A percentile compares a stretch with the other conserved stretches of the same genome.
Conservation (phyloP, 2,797 vertebrate species). For the Ciconia nigra region DNA sequence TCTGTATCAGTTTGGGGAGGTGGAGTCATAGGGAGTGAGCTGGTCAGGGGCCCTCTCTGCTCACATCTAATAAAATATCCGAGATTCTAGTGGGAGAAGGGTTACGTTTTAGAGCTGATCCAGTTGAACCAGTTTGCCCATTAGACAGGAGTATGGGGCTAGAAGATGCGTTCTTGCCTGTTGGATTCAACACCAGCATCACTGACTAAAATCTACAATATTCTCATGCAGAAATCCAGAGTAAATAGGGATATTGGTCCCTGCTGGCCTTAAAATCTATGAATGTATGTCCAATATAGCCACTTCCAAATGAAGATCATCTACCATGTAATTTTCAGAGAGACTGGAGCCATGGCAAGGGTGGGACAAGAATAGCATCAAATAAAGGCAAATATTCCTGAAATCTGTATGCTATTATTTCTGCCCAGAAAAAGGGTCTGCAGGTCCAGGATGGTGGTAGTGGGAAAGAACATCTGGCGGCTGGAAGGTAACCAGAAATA, state of each 20-base stretch:
- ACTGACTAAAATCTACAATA: background rate
- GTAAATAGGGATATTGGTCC: background rate
- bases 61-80: background rate
- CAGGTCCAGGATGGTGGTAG: conserved; percentile 54
- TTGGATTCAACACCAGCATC: background rate
- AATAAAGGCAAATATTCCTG: conserved; percentile 58
- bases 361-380: conserved; percentile 55
- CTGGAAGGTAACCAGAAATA: conserved; percentile 62
- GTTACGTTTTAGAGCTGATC: background rate
- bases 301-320: background rate
- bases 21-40: background rate
- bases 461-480: conserved; percentile 55
- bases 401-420: conserved; percentile 55
- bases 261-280: background rate
- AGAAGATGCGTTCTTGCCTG: background rate
- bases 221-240: background rate
- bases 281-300: background rate
- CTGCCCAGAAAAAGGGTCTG: conserved; percentile 40
- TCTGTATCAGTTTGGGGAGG: background rate
- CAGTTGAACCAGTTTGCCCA: background rate
- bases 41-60: background rate
- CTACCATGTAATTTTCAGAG: background rate
- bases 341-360: background rate
- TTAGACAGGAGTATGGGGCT: background rate
- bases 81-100: background rate